Base-by-base conservation (phyloP, 2,113 vertebrate species). In the Panthera leo region DNA sequence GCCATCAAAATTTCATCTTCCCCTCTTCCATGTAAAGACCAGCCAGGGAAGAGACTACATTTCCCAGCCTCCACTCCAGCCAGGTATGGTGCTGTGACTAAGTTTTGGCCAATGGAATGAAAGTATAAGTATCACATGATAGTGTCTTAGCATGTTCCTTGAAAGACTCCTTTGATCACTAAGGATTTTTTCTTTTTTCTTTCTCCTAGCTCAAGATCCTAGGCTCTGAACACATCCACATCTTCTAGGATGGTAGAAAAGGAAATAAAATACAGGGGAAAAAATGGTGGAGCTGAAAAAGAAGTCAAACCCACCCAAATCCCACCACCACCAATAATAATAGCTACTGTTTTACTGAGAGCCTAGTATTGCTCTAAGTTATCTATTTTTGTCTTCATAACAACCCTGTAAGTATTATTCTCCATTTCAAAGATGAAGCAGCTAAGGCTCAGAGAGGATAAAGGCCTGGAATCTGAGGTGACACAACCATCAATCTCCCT, bases 1-100 rank as follows among this genome's bases (percentile, higher is more conserved):
- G 34, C n/a, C 80, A 71, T 91, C 42, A 93, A 79, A 91, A 89
- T 53, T 78, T 89, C n/a, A 75, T 67, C n/a, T 83, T 89, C 45
- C 45, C 19, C 53, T 88, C 31, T 85, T 75, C 68, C 34, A 53
- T 18, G 5, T 36, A 70, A 42, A 29, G 34, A 55, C 27, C 53
- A 84, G 10, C 39, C 84, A 58, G 25, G 67, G 6, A 82, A 16
- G 19, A 89, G 42, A 55, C 51, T n/a, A 42, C 5, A 23, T 92
- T 61, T 88, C 55, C n/a, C 94, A 93, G 53, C 8, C 27, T 91
- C 82, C 48, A 12, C 10, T 88, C 25, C 29, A 94, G 48, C 14
- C 45, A 82, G 27, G 12, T 45, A n/a, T 25, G 19, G 42, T 19
- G 55, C n/a, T 16, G 29, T 78, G 75, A 75, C 63, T 39, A 85